Evolutionary conservation across 1,140 invertebrate genomes (phyloP).

Genomic region (Euura saliciscinereae): DNA sequence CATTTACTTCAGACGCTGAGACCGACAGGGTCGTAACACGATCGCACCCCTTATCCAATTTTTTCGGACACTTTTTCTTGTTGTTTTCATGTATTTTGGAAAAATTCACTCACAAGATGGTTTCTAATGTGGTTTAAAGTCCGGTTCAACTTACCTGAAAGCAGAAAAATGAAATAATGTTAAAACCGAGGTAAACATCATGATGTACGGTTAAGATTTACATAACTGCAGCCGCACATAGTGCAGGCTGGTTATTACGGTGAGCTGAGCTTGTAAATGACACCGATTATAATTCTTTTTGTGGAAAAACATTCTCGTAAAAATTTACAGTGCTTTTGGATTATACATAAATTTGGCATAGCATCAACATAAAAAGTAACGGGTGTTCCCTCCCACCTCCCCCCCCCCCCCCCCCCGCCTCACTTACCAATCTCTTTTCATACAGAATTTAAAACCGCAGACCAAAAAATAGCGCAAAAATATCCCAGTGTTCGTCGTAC

Average conservation of each 20-base stretch:
- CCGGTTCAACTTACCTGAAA: background rate
- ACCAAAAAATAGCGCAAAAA: too few species aligned
- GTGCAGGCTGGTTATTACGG: background rate
- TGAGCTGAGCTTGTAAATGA: background rate
- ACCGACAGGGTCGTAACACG: too few species aligned
- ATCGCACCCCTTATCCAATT: too few species aligned
- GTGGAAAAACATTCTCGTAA: conserved; percentile 41
- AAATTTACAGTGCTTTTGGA: conserved; percentile 41
- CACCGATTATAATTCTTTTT: conserved; percentile 1
- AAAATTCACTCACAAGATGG: too few species aligned
- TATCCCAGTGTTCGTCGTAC: too few species aligned
- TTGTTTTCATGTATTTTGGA: too few species aligned
- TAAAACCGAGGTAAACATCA: background rate
- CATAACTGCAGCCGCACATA: background rate
- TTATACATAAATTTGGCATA: conserved; percentile 43
- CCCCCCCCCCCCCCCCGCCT: background rate
- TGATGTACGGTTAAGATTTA: background rate
- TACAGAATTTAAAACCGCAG: too few species aligned
- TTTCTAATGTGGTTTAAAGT: too few species aligned
- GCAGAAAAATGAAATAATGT: background rate
- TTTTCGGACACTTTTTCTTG: too few species aligned
- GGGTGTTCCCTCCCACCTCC: conserved; percentile 16
- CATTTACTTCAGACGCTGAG: background rate
- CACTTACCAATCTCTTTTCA: background rate
- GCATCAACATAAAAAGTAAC: conserved; percentile 39